Evolutionary conservation across 2,797 vertebrate genomes (phyloP), one percentile per base, ranked within the genome.

Genomic region (Triplophysa bombifrons): DNA sequence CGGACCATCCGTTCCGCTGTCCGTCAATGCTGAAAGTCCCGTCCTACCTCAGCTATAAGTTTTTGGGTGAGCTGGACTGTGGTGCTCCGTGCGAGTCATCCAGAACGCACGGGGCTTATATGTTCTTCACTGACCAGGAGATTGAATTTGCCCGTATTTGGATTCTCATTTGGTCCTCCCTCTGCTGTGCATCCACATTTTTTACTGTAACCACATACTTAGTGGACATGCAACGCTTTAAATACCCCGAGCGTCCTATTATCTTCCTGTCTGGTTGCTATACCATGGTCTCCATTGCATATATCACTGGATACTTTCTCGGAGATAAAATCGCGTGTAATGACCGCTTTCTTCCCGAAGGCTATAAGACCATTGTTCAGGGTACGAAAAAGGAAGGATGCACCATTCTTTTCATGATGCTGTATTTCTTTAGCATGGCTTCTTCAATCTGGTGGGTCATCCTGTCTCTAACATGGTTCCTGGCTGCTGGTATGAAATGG

Each of bases 371-470:
- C 0, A 94, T 99, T 34, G 96, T 98, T 19, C 97, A 99, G 85
- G 97, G 97, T 85, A 99, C 97, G 74, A 99, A 99, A 87, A 98
- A 98, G 84, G 97, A 99, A 84, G 97, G 97, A 6, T 99, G 97
- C 89, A 99, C 97, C 80, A 98, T 99, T 81, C 95, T 99, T 73
- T 99, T 99, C 88, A 98, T 99, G 97, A 98, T 99, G 96, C 93
- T 99, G 0, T 99, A 99, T 80, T 99, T 98, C 90, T 99, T 99
- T 84, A 92, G 96, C 88, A 98, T 98, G 97, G 97, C 97, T 88
- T 98, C 96, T 79, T 99, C 97, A 10, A 97, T 99, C 91, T 98
- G 97, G 97, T 99, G 97, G 97, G 96, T 98, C 85, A 97, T 99
- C 88, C 89, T 99, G 38, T 98, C 97, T 0, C 95, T 99, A 86